Percentiles rank a stretch among this genome's conserved stretches.
phyloP scores from a whole-genome alignment of 2,113 vertebrate species.

The Zapornia atra region DNA sequence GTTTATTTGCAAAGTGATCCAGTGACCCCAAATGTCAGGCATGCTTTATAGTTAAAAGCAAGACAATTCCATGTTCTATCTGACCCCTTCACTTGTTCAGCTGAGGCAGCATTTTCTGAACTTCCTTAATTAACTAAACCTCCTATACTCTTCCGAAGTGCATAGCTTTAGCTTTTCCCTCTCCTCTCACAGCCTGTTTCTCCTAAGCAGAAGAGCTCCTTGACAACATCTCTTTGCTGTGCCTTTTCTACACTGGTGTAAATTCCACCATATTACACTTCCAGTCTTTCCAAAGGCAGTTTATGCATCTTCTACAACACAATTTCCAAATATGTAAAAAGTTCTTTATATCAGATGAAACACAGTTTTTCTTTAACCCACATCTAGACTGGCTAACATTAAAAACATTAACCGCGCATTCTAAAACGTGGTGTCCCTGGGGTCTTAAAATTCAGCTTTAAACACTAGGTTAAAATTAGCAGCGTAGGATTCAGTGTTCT shows the following conservation, averaged over 20 bases:
- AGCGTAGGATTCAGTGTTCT: neutral
- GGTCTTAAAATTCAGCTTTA: neutral
- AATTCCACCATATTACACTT: neutral
- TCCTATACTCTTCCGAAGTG: neutral
- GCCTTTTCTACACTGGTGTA: neutral
- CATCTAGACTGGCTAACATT: neutral
- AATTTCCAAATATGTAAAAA: neutral
- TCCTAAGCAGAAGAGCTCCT: neutral
- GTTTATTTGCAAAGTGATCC: neutral
- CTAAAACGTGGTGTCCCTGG: neutral
- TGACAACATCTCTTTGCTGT: neutral
- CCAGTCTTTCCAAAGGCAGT: neutral
- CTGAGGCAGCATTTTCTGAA: neutral
- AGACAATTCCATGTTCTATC: neutral
- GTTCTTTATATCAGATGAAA: neutral
- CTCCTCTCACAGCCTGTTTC: neutral
- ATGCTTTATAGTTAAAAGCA: neutral
- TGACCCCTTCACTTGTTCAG: neutral
- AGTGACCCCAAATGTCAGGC: neutral
- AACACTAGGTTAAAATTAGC: neutral
- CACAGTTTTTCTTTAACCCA: neutral
- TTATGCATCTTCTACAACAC: neutral
- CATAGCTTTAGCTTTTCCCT: neutral
- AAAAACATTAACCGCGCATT: neutral
- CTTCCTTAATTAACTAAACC: neutral